phyloP scores from a whole-genome alignment of 2,888 invertebrate species.

The Melanargia galathea region DNA sequence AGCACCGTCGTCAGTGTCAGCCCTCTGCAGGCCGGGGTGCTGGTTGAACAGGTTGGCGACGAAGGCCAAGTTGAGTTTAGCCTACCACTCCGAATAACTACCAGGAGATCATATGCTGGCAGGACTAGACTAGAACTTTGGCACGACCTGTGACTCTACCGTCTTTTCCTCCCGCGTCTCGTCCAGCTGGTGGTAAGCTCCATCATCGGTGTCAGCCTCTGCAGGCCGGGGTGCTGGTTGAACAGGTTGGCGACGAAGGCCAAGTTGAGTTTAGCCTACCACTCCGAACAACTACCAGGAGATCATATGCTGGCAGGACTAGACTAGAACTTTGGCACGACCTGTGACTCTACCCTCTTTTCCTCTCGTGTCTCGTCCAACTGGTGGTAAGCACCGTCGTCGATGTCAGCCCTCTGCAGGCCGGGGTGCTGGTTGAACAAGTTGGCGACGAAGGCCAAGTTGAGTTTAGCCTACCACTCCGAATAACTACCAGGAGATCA shows the following conservation, averaged over 20 bases:
- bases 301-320: too few species aligned
- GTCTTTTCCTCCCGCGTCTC: conserved; percentile 99
- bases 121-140: neutral
- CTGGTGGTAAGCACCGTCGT: conserved; percentile 88
- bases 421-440: conserved; percentile 99
- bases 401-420: conserved; percentile 90
- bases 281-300: too few species aligned
- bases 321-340: neutral
- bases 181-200: conserved; percentile 89
- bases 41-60: conserved; percentile 99
- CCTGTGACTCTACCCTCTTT: conserved; percentile 83
- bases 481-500: too few species aligned
- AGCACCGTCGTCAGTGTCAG: conserved; percentile 87
- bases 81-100: neutral
- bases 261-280: conserved; percentile 91
- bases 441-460: conserved; percentile 99
- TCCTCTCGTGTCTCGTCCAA: conserved; percentile 98
- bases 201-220: conserved; percentile 90
- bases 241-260: conserved; percentile 99
- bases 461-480: too few species aligned
- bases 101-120: neutral
- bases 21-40: conserved; percentile 95
- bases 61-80: conserved; percentile 98
- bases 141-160: conserved; percentile 51
- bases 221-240: conserved; percentile 98